These are phyloP conservation scores for Manis pentadactyla DNA, from an alignment of 2,797 vertebrate genomes.

Conservation along the genomic window DNA sequence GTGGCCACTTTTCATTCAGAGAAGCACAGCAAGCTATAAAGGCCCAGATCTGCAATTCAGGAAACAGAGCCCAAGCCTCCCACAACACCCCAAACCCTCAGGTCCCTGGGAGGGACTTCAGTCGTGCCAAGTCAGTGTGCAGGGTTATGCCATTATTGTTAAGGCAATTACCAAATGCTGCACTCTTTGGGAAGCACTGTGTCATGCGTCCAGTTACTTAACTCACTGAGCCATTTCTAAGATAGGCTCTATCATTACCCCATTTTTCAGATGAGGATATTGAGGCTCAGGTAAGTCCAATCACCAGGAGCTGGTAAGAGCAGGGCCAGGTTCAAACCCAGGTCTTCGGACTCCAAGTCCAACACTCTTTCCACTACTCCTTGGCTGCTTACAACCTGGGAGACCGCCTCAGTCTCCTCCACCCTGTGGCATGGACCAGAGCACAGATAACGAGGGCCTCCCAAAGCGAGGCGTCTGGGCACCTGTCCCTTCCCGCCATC, in stretches of 20 bases:
- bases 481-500: no score
- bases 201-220: accelerated
- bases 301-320: neutral
- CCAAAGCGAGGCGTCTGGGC: neutral
- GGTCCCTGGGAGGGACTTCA: neutral
- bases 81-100: neutral
- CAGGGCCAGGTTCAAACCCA: neutral
- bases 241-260: neutral
- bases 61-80: neutral
- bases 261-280: neutral
- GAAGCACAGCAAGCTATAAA: neutral
- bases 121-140: neutral
- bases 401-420: neutral
- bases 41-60: neutral
- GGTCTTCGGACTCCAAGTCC: neutral
- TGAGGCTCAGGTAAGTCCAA: neutral
- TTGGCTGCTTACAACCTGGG: neutral
- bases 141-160: accelerated
- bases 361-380: neutral
- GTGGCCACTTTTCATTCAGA: neutral
- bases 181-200: no score
- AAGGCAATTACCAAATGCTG: neutral
- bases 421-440: neutral
- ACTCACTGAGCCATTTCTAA: neutral
- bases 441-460: neutral